These are phyloP conservation scores for Morus bassanus DNA, from an alignment of 2,797 vertebrate genomes.

Conservation along the genomic window DNA sequence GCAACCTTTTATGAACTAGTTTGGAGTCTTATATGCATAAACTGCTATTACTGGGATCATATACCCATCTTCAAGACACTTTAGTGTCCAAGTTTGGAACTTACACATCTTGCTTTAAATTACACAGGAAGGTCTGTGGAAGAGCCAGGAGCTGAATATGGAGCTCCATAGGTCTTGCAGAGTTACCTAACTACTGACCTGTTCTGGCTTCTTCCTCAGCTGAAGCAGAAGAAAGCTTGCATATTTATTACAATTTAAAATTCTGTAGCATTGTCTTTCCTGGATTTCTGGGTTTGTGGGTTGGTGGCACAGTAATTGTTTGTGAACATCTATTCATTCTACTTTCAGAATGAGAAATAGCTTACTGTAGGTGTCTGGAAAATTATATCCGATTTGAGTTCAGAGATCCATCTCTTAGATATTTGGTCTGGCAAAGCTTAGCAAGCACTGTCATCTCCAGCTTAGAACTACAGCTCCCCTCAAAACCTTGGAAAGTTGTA, in stretches of 20 bases:
- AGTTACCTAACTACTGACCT: not conserved
- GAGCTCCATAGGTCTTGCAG: not conserved
- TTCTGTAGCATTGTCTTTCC: not conserved
- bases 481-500: not conserved
- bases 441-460: not conserved
- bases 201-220: not conserved
- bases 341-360: slow-evolving; percentile 3
- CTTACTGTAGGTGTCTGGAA: not conserved
- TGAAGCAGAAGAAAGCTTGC: not conserved
- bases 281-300: not conserved
- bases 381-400: slow-evolving; percentile 7
- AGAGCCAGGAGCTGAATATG: not conserved
- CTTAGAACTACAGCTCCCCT: not conserved
- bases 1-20: not conserved
- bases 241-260: not conserved
- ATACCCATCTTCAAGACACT: not conserved
- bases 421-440: not conserved
- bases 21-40: not conserved
- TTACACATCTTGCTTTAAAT: not conserved
- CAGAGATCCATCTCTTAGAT: not conserved
- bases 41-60: not conserved
- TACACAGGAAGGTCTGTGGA: not conserved
- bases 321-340: not conserved
- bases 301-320: not conserved
- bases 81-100: not conserved